These are phyloP conservation scores for Heliconius erato DNA, from an alignment of 2,888 invertebrate species.

Conservation along the genomic window DNA sequence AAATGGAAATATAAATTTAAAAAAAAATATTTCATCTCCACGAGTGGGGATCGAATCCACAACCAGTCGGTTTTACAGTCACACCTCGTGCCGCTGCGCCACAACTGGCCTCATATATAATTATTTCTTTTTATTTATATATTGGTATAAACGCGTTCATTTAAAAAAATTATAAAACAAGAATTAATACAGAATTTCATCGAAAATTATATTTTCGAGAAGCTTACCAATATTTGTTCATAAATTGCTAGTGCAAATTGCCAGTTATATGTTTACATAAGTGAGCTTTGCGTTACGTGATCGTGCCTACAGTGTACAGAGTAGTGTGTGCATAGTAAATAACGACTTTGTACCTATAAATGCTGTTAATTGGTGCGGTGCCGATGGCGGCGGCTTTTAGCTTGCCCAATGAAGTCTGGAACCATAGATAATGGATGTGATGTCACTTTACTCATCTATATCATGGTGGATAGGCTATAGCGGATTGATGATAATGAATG, in stretches of 20 bases:
- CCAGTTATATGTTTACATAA: conserved; percentile 42
- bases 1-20: no score
- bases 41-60: no score
- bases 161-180: background rate
- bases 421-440: conserved; percentile 57
- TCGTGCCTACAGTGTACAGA: conserved; percentile 24
- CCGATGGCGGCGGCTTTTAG: conserved; percentile 58
- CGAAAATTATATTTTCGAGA: conserved; percentile 10
- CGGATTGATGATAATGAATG: conserved; percentile 6
- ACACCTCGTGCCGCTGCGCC: no score
- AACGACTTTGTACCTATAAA: conserved; percentile 61
- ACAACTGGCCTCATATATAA: no score
- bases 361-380: conserved; percentile 68
- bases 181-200: background rate
- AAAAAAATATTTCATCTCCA: no score
- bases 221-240: conserved; percentile 28
- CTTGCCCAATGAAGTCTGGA: conserved; percentile 62
- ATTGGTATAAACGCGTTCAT: background rate
- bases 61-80: no score
- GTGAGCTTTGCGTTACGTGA: conserved; percentile 38
- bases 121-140: no score
- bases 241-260: conserved; percentile 39
- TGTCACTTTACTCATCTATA: conserved; percentile 20
- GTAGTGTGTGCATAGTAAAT: conserved; percentile 43
- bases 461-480: background rate